phyloP scores from a whole-genome alignment of 2,888 invertebrate species.

The Amphipoea lucens region DNA sequence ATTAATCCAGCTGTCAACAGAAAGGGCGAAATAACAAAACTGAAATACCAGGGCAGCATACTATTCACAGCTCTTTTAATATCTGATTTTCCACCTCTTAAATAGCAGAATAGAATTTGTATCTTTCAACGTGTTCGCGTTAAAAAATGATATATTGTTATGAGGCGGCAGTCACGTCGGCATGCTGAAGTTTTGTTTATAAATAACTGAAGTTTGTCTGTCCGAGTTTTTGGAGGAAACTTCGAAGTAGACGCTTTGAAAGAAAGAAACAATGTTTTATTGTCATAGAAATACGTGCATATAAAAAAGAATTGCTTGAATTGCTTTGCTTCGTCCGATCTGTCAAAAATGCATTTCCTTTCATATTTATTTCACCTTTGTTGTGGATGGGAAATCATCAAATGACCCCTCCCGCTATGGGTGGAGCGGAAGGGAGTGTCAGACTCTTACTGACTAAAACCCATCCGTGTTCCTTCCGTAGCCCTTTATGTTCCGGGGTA shows the following conservation, averaged over 20 bases:
- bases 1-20: slow-evolving; percentile 48
- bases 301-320: not conserved
- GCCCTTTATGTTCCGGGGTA: too few relatives aligned
- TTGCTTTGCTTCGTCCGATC: not conserved
- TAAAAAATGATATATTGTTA: slow-evolving; percentile 58
- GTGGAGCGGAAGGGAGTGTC: too few relatives aligned
- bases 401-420: too few relatives aligned
- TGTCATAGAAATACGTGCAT: not conserved
- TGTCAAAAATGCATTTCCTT: not conserved
- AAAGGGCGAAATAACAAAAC: slow-evolving; percentile 23
- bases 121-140: slow-evolving; percentile 56
- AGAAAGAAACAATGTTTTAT: not conserved
- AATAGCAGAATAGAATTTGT: slow-evolving; percentile 58
- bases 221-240: slow-evolving; percentile 25
- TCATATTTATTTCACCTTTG: not conserved
- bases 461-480: too few relatives aligned
- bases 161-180: slow-evolving; percentile 55
- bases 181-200: slow-evolving; percentile 35
- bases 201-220: slow-evolving; percentile 25
- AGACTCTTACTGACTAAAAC: too few relatives aligned
- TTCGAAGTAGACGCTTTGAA: not conserved
- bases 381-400: too few relatives aligned
- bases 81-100: slow-evolving; percentile 50
- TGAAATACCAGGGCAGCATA: slow-evolving; percentile 44
- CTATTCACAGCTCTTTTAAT: slow-evolving; percentile 47